Conservation (phyloP, 2,797 vertebrate species). For the Craterocephalus amniculus region DNA sequence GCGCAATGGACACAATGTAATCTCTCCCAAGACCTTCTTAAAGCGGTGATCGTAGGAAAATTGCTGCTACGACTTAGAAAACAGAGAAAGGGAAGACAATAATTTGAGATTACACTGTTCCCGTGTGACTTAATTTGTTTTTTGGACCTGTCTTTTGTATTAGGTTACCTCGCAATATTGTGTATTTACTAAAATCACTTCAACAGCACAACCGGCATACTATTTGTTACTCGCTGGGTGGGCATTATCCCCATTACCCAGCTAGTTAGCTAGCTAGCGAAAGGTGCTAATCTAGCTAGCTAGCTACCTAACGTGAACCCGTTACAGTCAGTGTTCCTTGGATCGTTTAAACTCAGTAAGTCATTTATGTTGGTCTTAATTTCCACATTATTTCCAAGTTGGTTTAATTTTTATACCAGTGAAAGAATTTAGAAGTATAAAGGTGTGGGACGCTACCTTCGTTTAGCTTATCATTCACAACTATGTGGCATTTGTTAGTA, state of each 20-base stretch:
- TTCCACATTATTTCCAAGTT: rapidly evolving
- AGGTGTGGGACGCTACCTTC: constrained; percentile 8
- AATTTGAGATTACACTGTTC: constrained; percentile 57
- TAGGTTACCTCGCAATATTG: constrained; percentile 45
- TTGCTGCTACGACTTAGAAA: constrained; percentile 84
- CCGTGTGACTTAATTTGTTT: constrained; percentile 45
- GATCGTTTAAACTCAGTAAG: constrained; percentile 62
- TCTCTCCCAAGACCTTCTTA: constrained; percentile 83
- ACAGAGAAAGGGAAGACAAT: constrained; percentile 72
- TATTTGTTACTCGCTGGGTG: constrained; percentile 66
- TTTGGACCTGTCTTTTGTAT: constrained; percentile 57
- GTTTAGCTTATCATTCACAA: constrained; percentile 6
- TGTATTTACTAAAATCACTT: constrained; percentile 45
- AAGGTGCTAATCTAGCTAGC: constrained; percentile 65
- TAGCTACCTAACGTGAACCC: constrained; percentile 66
- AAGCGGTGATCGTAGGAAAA: constrained; percentile 85
- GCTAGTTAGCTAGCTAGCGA: constrained; percentile 74
- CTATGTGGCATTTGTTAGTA: constrained; percentile 22
- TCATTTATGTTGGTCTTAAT: constrained; percentile 4
- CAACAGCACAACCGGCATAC: constrained; percentile 59
- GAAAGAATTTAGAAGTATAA: not conserved
- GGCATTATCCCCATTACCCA: constrained; percentile 75
- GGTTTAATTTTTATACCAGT: rapidly evolving
- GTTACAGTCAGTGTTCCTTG: constrained; percentile 23
- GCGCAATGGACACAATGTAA: constrained; percentile 78